Conservation (phyloP, 2,888 invertebrate species). For the Campopleginae sp. region DNA sequence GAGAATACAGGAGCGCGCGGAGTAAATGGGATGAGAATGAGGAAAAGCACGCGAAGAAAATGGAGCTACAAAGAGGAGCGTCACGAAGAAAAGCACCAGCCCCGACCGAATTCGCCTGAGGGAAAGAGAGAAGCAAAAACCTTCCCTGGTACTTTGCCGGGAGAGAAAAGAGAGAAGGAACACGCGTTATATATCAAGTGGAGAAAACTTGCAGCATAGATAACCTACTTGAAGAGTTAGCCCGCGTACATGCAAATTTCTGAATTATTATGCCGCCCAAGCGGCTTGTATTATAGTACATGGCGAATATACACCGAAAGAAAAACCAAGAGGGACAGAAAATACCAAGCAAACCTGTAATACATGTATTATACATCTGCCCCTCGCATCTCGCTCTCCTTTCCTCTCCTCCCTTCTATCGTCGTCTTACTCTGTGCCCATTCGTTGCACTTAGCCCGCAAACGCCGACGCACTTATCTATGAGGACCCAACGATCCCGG, state of each 20-base stretch:
- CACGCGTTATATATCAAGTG: conserved; percentile 72
- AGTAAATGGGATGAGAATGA: conserved; percentile 36
- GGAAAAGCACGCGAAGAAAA: conserved; percentile 34
- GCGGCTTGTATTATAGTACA: conserved; percentile 66
- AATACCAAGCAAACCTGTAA: conserved; percentile 8
- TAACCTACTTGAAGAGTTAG: conserved; percentile 84
- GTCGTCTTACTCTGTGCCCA: conserved; percentile 56
- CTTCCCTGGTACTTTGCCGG: background rate
- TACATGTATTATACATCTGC: conserved; percentile 20
- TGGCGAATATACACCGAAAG: conserved; percentile 24
- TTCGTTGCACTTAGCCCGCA: conserved; percentile 71
- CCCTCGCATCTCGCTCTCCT: conserved; percentile 28
- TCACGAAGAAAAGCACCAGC: conserved; percentile 66
- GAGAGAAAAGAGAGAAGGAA: conserved; percentile 31
- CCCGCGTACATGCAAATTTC: conserved; percentile 84
- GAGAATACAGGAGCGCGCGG: conserved; percentile 27
- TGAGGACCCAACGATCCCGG: conserved; percentile 70
- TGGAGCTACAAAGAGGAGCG: conserved; percentile 49
- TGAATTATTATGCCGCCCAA: conserved; percentile 83
- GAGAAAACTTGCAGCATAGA: conserved; percentile 83
- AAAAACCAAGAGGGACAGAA: conserved; percentile 27
- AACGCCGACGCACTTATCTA: conserved; percentile 69
- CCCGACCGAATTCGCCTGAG: conserved; percentile 54
- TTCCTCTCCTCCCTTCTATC: conserved; percentile 18
- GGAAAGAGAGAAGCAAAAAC: conserved; percentile 23